Conservation (phyloP, 2,797 vertebrate species). For the Rhinella marina region DNA sequence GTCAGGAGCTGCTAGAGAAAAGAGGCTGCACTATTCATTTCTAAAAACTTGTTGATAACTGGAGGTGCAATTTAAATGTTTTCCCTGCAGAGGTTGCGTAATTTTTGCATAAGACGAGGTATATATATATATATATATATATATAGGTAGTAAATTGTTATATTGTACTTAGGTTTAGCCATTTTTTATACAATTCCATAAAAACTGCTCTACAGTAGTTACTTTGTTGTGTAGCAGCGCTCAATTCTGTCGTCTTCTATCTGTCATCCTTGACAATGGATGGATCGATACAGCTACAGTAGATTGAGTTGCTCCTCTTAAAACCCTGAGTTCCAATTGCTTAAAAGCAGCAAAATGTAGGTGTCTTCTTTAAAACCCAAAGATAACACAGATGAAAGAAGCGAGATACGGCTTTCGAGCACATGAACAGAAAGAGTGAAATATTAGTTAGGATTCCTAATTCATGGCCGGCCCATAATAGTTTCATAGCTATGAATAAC, state of each 20-base stretch:
- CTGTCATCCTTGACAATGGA: conserved; percentile 43
- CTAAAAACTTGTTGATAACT: too few relatives aligned
- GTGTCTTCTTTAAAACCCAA: conserved; percentile 34
- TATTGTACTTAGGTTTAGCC: background rate
- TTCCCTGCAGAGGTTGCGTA: too few relatives aligned
- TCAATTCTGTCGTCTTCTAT: conserved; percentile 32
- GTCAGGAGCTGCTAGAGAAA: too few relatives aligned
- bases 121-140: background rate
- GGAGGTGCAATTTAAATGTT: too few relatives aligned
- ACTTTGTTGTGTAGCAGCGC: background rate
- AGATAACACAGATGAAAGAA: conserved; percentile 39
- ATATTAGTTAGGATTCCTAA: conserved; percentile 52
- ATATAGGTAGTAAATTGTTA: background rate
- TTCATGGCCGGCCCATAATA: conserved; percentile 49
- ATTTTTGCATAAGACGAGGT: background rate
- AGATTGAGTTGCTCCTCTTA: conserved; percentile 41
- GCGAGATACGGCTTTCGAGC: conserved; percentile 36
- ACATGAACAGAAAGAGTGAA: conserved; percentile 45
- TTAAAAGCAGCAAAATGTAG: conserved; percentile 37
- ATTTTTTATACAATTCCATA: background rate
- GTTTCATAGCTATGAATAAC: conserved; percentile 50
- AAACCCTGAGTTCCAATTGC: conserved; percentile 21
- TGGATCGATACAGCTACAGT: conserved; percentile 27
- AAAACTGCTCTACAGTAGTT: background rate
- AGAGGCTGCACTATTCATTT: too few relatives aligned